A percentile compares a stretch with the other conserved stretches of the same genome.
Conservation (phyloP, 2,797 vertebrate genomes). For the Manis pentadactyla region DNA sequence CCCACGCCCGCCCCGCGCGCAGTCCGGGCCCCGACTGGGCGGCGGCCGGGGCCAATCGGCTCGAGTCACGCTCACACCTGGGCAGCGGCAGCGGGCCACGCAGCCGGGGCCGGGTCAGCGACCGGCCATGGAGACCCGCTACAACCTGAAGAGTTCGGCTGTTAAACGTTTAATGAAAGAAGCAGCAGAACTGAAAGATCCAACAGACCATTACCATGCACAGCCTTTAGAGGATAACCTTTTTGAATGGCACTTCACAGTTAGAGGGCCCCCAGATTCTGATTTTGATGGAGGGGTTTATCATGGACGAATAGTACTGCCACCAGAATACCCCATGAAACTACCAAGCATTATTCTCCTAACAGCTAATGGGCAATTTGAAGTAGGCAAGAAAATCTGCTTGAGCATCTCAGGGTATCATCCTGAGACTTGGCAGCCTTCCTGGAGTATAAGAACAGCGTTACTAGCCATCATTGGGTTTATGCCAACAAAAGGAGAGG, state of each 20-base stretch:
- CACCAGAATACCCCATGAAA: slow-evolving; percentile 99
- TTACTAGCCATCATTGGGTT: slow-evolving; percentile 98
- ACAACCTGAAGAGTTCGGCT: slow-evolving; percentile 90
- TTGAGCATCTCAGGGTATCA: slow-evolving; percentile 99
- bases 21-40: background rate
- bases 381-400: slow-evolving; percentile 99
- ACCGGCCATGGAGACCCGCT: slow-evolving; percentile 87
- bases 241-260: slow-evolving; percentile 99
- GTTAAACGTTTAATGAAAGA: too few relatives aligned
- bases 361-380: slow-evolving; percentile 97
- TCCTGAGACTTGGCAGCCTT: slow-evolving; percentile 99
- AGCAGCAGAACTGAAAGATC: too few relatives aligned
- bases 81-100: background rate
- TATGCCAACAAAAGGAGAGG: slow-evolving; percentile 99
- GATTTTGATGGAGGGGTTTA: slow-evolving; percentile 98
- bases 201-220: too few relatives aligned
- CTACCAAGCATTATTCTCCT: slow-evolving; percentile 98
- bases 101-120: background rate
- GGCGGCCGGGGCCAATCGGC: background rate
- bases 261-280: slow-evolving; percentile 97
- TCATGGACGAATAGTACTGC: slow-evolving; percentile 97
- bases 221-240: slow-evolving; percentile 99
- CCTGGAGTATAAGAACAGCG: slow-evolving; percentile 98
- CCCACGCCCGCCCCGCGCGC: background rate
- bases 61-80: background rate